A percentile compares a stretch with the other conserved stretches of the same genome.
Conservation (phyloP, 1,140 invertebrate species). For the Brachionus calyciflorus region DNA sequence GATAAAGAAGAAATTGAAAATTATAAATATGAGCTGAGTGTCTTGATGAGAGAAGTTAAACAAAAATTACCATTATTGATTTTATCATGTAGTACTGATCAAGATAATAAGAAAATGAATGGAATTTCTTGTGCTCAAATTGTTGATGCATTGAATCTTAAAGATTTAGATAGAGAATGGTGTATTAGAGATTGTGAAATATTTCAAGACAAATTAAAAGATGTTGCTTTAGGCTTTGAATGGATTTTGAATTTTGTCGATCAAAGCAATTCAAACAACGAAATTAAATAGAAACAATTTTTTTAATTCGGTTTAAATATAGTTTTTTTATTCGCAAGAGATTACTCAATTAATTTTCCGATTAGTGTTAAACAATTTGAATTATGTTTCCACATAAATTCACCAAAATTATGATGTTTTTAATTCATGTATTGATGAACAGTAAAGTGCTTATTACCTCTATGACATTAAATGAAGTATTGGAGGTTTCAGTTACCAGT, state of each 20-base stretch:
- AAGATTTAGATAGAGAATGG: not conserved
- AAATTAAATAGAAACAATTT: too few relatives aligned
- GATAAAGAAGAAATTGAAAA: conserved; percentile 32
- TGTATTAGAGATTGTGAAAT: conserved; percentile 37
- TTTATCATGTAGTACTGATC: not conserved
- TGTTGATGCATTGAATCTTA: not conserved
- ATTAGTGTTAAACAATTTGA: too few relatives aligned
- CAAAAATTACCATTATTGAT: conserved; percentile 14
- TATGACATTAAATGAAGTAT: too few relatives aligned
- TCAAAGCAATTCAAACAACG: too few relatives aligned
- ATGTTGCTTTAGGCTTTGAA: conserved; percentile 3
- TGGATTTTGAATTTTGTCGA: conserved; percentile 37
- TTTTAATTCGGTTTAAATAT: too few relatives aligned
- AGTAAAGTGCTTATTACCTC: too few relatives aligned
- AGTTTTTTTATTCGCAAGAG: too few relatives aligned
- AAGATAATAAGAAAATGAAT: not conserved
- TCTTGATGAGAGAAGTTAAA: not conserved
- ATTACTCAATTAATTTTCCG: too few relatives aligned
- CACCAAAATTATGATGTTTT: too few relatives aligned
- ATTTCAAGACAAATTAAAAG: conserved; percentile 12
- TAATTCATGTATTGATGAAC: too few relatives aligned
- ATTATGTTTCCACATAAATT: too few relatives aligned
- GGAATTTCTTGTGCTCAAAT: not conserved
- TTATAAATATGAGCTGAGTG: conserved; percentile 14
- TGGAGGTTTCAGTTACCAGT: too few relatives aligned